phyloP scores from a whole-genome alignment of 2,113 vertebrate species.

The Cnemophilus loriae region DNA sequence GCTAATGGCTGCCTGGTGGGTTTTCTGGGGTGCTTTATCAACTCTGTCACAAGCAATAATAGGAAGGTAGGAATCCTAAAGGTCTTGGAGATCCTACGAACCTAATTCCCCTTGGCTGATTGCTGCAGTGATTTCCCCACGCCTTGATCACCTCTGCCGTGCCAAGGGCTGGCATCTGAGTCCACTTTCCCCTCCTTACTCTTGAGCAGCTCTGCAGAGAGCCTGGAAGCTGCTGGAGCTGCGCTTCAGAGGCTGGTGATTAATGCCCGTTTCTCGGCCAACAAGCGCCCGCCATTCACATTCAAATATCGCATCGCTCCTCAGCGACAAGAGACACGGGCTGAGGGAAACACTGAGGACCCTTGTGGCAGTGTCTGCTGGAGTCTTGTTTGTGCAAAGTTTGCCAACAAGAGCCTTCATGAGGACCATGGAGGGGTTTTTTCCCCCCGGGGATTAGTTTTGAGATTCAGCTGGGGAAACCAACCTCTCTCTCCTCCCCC shows the following conservation, averaged over 20 bases:
- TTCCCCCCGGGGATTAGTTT: background rate
- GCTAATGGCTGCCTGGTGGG: background rate
- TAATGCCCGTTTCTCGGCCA: background rate
- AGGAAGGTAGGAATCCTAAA: background rate
- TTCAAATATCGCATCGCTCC: conserved; percentile 9
- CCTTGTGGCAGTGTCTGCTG: background rate
- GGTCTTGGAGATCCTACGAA: background rate
- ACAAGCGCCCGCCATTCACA: background rate
- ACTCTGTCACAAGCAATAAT: background rate
- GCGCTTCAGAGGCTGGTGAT: conserved; percentile 21
- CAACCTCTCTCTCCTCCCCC: accelerated
- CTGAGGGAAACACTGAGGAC: background rate
- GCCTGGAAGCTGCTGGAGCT: conserved; percentile 5
- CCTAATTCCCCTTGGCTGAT: background rate
- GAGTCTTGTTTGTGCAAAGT: background rate
- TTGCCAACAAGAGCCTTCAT: background rate
- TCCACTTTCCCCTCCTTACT: background rate
- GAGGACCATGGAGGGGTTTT: background rate
- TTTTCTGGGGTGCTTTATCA: conserved; percentile 30
- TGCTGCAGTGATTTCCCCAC: background rate
- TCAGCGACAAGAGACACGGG: background rate
- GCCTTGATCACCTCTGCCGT: background rate
- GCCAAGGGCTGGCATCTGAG: background rate
- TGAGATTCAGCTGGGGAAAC: background rate
- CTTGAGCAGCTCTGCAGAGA: background rate